Percentiles rank a stretch among this genome's conserved stretches.
These are phyloP conservation scores for Drosophila rhopaloa DNA, from an alignment of 1,140 invertebrate genomes.

Conservation along the genomic window DNA sequence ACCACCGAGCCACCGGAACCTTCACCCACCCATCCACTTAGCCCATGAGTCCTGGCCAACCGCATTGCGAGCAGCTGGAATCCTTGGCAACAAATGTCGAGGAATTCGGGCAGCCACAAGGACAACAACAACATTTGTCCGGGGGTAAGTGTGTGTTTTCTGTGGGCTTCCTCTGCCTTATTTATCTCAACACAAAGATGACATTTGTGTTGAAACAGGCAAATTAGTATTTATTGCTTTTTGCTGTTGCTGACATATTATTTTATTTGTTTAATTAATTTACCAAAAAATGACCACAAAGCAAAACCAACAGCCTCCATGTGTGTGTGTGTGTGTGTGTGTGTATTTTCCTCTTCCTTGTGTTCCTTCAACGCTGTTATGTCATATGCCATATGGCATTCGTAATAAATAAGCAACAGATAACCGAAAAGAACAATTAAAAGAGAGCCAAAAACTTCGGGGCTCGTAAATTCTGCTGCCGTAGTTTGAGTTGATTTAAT, in stretches of 20 bases:
- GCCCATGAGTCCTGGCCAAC: slow-evolving; percentile 28
- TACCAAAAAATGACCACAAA: slow-evolving; percentile 73
- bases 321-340: background rate
- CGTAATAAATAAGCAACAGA: slow-evolving; percentile 80
- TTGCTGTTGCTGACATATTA: slow-evolving; percentile 79
- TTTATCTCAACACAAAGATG: slow-evolving; percentile 73
- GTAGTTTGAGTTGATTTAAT: slow-evolving; percentile 81
- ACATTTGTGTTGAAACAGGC: slow-evolving; percentile 83
- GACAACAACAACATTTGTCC: slow-evolving; percentile 25
- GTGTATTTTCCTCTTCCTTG: slow-evolving; percentile 2
- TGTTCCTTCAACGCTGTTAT: slow-evolving; percentile 30
- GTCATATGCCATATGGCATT: slow-evolving; percentile 74
- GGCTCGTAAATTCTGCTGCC: slow-evolving; percentile 67
- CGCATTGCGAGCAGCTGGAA: slow-evolving; percentile 41
- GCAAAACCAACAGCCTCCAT: slow-evolving; percentile 49
- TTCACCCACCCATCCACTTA: slow-evolving; percentile 32
- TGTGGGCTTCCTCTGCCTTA: slow-evolving; percentile 38
- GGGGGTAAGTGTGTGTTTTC: slow-evolving; percentile 7
- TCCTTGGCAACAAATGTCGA: slow-evolving; percentile 41
- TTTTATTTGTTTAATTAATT: slow-evolving; percentile 83
- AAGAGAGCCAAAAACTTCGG: slow-evolving; percentile 38
- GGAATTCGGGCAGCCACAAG: slow-evolving; percentile 27
- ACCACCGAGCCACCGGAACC: slow-evolving; percentile 21
- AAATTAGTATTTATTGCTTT: slow-evolving; percentile 82
- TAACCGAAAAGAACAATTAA: slow-evolving; percentile 67